phyloP scores from a whole-genome alignment of 2,888 invertebrate species.

The Brenthis ino region DNA sequence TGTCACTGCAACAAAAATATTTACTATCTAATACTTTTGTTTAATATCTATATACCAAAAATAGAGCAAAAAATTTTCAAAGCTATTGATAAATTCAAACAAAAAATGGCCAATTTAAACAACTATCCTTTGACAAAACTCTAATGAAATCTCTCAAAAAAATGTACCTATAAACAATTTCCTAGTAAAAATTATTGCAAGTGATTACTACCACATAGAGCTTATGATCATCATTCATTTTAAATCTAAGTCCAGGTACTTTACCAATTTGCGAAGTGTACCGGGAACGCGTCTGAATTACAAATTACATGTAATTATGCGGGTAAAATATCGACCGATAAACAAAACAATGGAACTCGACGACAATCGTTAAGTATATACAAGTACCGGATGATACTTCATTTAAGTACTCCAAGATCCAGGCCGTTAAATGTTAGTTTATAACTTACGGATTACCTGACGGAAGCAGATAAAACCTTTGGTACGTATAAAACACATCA shows the following conservation, averaged over 20 bases:
- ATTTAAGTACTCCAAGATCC: constrained; percentile 42
- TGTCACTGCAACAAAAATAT: no score
- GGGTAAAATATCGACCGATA: constrained; percentile 15
- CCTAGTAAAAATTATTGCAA: no score
- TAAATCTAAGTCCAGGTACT: constrained; percentile 14
- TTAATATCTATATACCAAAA: no score
- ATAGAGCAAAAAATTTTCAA: no score
- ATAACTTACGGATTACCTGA: constrained; percentile 56
- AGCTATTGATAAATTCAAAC: no score
- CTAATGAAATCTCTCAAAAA: no score
- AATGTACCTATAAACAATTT: no score
- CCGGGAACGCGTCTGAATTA: constrained; percentile 20
- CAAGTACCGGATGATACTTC: constrained; percentile 13
- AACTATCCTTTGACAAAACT: no score
- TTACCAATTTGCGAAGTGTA: constrained; percentile 6
- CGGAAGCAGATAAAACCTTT: constrained; percentile 52
- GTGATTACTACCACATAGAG: no score
- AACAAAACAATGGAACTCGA: constrained; percentile 33
- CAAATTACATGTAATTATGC: constrained; percentile 22
- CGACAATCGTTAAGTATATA: constrained; percentile 20
- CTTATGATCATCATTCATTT: not conserved
- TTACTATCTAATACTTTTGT: no score
- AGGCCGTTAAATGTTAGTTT: constrained; percentile 39
- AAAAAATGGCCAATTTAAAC: no score
- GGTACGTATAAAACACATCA: constrained; percentile 52